Base-by-base conservation (phyloP, 64 coral and sea anemone genomes). In the Stylophora pistillata region DNA sequence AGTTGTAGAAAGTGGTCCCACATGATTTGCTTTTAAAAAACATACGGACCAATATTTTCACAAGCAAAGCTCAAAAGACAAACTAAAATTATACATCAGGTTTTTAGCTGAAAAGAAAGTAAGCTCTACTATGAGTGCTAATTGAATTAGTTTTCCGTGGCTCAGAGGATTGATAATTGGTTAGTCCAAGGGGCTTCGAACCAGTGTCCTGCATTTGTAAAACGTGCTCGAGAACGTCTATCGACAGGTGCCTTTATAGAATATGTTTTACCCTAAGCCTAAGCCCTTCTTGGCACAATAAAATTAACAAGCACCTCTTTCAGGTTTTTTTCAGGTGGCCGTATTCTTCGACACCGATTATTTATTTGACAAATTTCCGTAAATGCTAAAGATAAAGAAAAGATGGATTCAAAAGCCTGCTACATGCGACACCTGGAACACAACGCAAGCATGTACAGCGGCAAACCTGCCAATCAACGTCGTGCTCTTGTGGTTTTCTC, bases 401-500 rank as follows among this genome's bases (percentile, higher is more conserved):
- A 76, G 33, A 9, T 23, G 33, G 41, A 76, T 34, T 76, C 73
- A 76, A 76, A 76, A 31, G 32, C 37, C 73, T 54, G 7, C 16
- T 78, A 53, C 12, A 28, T 14, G 53, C 25, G 28, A 31, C 55
- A 29, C 28, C 14, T 31, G 77, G 14, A 17, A 30, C 26, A 79
- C 56, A 82, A 63, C 75, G 59, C 56, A 47, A 47, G 37, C 37
- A 47, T 18, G 28, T 15, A 27, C 17, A 52, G 73, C 20, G 73
- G 32, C 73, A 17, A 21, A 68, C 16, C 80, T n/a, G 32, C 58
- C 56, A 20, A 20, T 17, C 47, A 84, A 69, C 64, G 10, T 65
- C 56, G 58, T 60, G 30, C 15, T 18, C 18, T 23, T 60, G 59
- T 10, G 79, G 79, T 65, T 82, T 82, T 82, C 79, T 58, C 79